Evolutionary conservation across 2,113 vertebrate species (phyloP).

Genomic region (Mustela lutreola): DNA sequence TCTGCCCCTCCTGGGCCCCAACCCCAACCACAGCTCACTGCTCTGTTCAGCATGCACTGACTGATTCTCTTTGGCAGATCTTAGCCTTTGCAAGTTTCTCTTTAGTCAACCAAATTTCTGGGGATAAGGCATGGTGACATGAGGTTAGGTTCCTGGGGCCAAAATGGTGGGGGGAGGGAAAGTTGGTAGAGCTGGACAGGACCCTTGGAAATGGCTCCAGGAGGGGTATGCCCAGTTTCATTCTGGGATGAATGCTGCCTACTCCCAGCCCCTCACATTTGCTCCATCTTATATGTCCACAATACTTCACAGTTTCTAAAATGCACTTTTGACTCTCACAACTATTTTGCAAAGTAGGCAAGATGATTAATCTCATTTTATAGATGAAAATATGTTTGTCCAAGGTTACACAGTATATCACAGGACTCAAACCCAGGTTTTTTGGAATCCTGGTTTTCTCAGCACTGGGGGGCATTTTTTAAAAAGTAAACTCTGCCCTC

Average conservation of each 20-base stretch:
- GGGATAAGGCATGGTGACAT: not conserved
- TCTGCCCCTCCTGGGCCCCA: not conserved
- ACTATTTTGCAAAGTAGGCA: constrained; percentile 33
- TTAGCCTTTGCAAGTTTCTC: constrained; percentile 42
- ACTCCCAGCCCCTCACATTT: not conserved
- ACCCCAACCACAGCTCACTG: not conserved
- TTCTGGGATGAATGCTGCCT: not conserved
- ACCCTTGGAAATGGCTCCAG: not conserved
- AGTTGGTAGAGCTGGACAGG: not conserved
- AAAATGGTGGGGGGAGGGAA: not conserved
- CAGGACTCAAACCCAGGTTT: not conserved
- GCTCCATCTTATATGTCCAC: not conserved
- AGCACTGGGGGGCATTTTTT: not conserved
- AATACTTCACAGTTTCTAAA: constrained; percentile 28
- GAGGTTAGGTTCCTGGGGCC: not conserved
- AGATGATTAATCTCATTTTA: constrained; percentile 50
- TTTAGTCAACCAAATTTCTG: constrained; percentile 41
- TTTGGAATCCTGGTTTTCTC: not conserved
- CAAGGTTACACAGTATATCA: not conserved
- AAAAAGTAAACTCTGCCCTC: not conserved
- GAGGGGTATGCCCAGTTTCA: not conserved
- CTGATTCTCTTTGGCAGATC: not conserved
- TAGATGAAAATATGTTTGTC: constrained; percentile 38
- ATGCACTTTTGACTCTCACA: not conserved
- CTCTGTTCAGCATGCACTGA: not conserved